A percentile compares a stretch with the other conserved stretches of the same genome.
Evolutionary conservation across 2,113 vertebrate genomes (phyloP).

Genomic region (Callorhinus ursinus): DNA sequence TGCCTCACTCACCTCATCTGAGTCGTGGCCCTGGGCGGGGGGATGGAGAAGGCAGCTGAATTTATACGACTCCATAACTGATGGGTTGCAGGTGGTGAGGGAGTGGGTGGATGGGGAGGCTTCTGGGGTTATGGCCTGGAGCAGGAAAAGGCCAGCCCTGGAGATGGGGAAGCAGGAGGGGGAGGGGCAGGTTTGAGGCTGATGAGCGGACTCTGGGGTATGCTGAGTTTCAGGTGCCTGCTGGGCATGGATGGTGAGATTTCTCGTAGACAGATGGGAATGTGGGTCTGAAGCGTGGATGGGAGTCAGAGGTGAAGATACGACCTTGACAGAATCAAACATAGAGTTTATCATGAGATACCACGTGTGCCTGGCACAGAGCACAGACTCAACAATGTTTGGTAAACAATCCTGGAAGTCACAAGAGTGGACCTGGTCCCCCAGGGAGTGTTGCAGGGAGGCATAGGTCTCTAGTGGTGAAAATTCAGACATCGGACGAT

Average conservation of each 20-base stretch:
- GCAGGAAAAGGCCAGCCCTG: background rate
- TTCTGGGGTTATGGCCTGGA: background rate
- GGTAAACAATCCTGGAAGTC: background rate
- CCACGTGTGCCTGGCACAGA: background rate
- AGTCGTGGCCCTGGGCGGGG: background rate
- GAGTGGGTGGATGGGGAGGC: background rate
- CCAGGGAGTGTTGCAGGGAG: background rate
- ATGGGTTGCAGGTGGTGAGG: background rate
- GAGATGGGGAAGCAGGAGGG: background rate
- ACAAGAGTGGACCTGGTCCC: background rate
- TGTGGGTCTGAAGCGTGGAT: background rate
- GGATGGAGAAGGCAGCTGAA: background rate
- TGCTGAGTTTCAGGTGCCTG: background rate
- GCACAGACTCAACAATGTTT: background rate
- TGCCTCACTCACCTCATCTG: background rate
- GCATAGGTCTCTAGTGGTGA: background rate
- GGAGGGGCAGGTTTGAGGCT: background rate
- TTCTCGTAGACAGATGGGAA: background rate
- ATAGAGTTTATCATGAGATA: background rate
- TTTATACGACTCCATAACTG: background rate
- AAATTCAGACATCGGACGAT: background rate
- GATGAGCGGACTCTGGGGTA: background rate
- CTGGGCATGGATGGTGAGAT: accelerated
- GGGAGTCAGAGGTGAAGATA: background rate
- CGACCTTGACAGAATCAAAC: background rate